Percentiles rank a stretch among this genome's conserved stretches.
phyloP scores from a whole-genome alignment of 2,797 vertebrate genomes.

The Malurus splendens region DNA sequence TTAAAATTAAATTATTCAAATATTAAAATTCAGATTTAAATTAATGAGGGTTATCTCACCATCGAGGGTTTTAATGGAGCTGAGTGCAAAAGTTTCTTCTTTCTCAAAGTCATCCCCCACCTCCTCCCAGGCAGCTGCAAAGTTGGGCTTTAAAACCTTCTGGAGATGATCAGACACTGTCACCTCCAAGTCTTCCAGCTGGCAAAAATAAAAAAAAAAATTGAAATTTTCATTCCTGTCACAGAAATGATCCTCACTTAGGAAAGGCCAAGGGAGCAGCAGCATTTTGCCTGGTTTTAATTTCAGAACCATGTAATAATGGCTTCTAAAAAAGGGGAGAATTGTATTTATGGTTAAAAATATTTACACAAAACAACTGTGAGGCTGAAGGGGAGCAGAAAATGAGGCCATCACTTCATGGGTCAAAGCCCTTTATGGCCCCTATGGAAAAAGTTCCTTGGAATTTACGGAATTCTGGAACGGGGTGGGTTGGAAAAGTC shows the following conservation, averaged over 20 bases:
- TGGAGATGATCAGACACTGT: conserved; percentile 93
- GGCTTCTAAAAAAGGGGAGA: neutral
- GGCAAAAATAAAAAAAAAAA: neutral
- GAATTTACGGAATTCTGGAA: neutral
- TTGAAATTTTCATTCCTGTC: neutral
- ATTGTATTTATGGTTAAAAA: neutral
- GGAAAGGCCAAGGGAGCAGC: neutral
- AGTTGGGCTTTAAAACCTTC: conserved; percentile 93
- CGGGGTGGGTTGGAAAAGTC: neutral
- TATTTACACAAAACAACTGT: fast-evolving
- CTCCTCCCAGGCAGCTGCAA: conserved; percentile 94
- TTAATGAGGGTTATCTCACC: conserved; percentile 69
- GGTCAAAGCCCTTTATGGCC: neutral
- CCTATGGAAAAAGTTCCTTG: neutral
- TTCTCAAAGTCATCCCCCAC: conserved; percentile 92
- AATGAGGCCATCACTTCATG: neutral
- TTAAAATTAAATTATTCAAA: no score
- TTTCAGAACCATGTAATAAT: fast-evolving
- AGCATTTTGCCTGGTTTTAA: neutral
- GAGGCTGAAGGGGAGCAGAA: neutral
- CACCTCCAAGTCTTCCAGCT: conserved; percentile 95
- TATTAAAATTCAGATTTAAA: no score
- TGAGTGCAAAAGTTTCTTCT: conserved; percentile 93
- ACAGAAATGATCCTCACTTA: neutral
- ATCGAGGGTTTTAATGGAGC: conserved; percentile 90